These are phyloP conservation scores for Agonopterix arenella DNA, from an alignment of 2,888 invertebrate genomes.

Conservation along the genomic window DNA sequence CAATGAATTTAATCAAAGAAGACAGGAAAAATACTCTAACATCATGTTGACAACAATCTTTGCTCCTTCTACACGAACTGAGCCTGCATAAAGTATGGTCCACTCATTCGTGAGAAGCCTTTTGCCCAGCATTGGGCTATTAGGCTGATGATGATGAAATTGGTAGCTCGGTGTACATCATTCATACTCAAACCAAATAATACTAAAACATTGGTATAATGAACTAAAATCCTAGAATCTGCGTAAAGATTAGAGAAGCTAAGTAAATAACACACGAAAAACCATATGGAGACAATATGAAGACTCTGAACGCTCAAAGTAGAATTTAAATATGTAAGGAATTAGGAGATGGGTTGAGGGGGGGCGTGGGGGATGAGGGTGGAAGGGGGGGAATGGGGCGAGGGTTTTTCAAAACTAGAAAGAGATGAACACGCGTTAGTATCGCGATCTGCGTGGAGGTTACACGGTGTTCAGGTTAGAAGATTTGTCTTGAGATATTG, in stretches of 20 bases:
- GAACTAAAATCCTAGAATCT: not conserved
- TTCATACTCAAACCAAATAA: too few relatives aligned
- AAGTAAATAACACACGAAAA: slow-evolving; percentile 44
- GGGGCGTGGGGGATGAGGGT: slow-evolving; percentile 14
- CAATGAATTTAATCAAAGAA: too few relatives aligned
- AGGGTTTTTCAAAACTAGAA: slow-evolving; percentile 75
- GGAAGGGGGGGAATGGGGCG: slow-evolving; percentile 20
- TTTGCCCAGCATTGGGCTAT: too few relatives aligned
- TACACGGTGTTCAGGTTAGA: slow-evolving; percentile 26
- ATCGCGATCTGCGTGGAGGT: slow-evolving; percentile 60
- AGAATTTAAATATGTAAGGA: slow-evolving; percentile 77
- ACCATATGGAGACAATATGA: slow-evolving; percentile 69
- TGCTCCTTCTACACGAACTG: too few relatives aligned
- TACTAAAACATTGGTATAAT: too few relatives aligned
- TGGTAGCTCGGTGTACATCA: too few relatives aligned
- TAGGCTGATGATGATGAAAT: too few relatives aligned
- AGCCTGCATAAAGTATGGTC: too few relatives aligned
- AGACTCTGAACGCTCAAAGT: slow-evolving; percentile 59
- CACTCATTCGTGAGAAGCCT: too few relatives aligned
- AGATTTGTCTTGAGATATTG: slow-evolving; percentile 39
- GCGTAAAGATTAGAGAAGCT: slow-evolving; percentile 20
- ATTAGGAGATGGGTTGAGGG: slow-evolving; percentile 58
- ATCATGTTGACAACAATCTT: too few relatives aligned
- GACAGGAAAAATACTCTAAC: too few relatives aligned
- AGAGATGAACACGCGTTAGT: slow-evolving; percentile 76